Base-by-base conservation (phyloP, 1,140 invertebrate genomes). In the Oreohelix idahoensis region DNA sequence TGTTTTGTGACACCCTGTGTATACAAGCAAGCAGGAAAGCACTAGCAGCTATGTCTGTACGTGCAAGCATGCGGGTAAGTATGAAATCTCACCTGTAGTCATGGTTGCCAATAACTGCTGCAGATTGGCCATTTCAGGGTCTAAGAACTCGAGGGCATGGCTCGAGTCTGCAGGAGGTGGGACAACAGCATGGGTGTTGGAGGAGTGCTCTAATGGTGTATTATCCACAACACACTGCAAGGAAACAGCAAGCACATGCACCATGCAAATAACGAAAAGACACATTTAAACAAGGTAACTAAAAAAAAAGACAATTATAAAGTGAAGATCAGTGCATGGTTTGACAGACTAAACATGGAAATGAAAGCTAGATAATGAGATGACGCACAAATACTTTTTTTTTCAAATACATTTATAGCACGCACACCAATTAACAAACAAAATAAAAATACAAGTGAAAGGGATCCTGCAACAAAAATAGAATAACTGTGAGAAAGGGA, bases 51-150 rank as follows among this genome's bases (percentile, higher is more conserved):
- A 26, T 36, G 32, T 32, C 23, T 39, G 1, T 73, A 42, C 38
- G 2, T 42, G 23, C 23, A 26, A 79, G 84, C n/a, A 77, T 81
- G 74, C 74, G 53, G 74, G 5, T n/a, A 74, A 42, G 42, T 29
- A 20, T n/a, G 45, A n/a, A 76, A 53, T 35, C 79, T 80, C 69
- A 80, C 79, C 79, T 80, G 79, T 83, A 80, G 89, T 93, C 92
- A 94, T 93, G 83, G 93, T 93, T 87, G 93, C 91, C 84, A 94
- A 90, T 83, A 94, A 88, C 88, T 94, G 90, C 88, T 94, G 93
- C 89, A 94, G 93, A 90, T 94, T 93, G 80, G 93, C 94, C 90
- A 94, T 92, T 92, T 94, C 94, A 88, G 91, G 93, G 84, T 90
- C 93, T 84, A 94, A 90, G 87, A 93, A 92, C 88, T 94, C 93